Base-by-base conservation (phyloP, 2,113 vertebrate species). In the Murina feae region DNA sequence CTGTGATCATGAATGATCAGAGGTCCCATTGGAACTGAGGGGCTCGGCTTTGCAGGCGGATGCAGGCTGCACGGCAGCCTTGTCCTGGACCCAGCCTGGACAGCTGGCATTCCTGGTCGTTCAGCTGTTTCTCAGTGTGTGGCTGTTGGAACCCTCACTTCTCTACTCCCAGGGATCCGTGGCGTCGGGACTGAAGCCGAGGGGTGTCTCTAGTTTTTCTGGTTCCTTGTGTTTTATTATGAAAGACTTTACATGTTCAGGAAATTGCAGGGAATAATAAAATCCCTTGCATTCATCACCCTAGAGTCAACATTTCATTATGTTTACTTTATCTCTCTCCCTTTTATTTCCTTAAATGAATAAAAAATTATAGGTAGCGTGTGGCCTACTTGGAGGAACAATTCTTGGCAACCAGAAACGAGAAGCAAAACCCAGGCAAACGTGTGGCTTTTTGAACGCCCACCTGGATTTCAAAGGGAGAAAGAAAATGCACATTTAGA, bases 341-440 rank as follows among this genome's bases (percentile, higher is more conserved):
- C 42, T 82, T 86, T 81, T 84, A 44, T 94, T 72, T 94, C 35
- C 60, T 89, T 87, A 92, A 68, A n/a, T 82, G 66, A 74, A 76
- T 49, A 49, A 66, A 89, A 55, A 35, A 12, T 39, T 75, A 49
- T 9, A 47, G 85, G 42, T 21, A 53, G 44, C 74, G 28, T 80
- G 35, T 53, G 35, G 32, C 6, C 21, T 68, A 72, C 20, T 55
- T 35, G 51, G 60, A 66, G 37, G 72, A 87, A 35, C 12, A 42
- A 39, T 75, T 71, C 30, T 18, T n/a, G 35, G 53, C 53, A 96
- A 88, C 21, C 39, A 78, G 81, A 93, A 71, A 88, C 47, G 30
- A 87, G 78, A 76, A 47, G 37, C 39, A 71, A 75, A 95, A 23
- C 30, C 42, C 1, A 42, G 6, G 37, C 28, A 12, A 51, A 58